Percentiles rank a stretch among this genome's conserved stretches.
phyloP scores from a whole-genome alignment of 2,797 vertebrate species.

The Acanthurus leucopareius region DNA sequence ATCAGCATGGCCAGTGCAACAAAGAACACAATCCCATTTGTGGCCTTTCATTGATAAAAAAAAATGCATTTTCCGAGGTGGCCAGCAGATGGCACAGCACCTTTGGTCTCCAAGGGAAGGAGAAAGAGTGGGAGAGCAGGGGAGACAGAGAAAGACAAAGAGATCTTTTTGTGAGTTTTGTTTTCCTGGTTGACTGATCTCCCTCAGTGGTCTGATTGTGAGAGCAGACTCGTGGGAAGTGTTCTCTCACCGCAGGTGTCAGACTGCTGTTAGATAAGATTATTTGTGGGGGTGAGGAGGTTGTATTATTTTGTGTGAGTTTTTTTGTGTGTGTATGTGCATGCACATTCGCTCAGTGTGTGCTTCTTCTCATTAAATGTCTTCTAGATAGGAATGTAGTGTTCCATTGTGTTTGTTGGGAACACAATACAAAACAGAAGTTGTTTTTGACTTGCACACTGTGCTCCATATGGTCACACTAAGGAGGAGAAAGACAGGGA shows the following conservation, averaged over 20 bases:
- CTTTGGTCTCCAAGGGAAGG: slow-evolving; percentile 68
- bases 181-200: slow-evolving; percentile 83
- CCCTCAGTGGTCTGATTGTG: slow-evolving; percentile 81
- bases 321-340: slow-evolving; percentile 3
- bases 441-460: slow-evolving; percentile 73
- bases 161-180: slow-evolving; percentile 75
- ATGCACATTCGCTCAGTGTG: slow-evolving; percentile 41
- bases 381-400: slow-evolving; percentile 56
- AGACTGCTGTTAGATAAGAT: slow-evolving; percentile 83
- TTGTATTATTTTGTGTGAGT: slow-evolving; percentile 57
- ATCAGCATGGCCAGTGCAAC: slow-evolving; percentile 17
- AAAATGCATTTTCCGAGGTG: slow-evolving; percentile 56
- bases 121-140: slow-evolving; percentile 25
- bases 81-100: slow-evolving; percentile 83
- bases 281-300: slow-evolving; percentile 79
- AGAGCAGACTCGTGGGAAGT: slow-evolving; percentile 79
- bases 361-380: slow-evolving; percentile 65
- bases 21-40: slow-evolving; percentile 10
- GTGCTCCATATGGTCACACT: slow-evolving; percentile 73
- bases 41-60: slow-evolving; percentile 22
- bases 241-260: slow-evolving; percentile 81
- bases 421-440: slow-evolving; percentile 58
- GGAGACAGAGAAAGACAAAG: slow-evolving; percentile 40
- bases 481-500: slow-evolving; percentile 51
- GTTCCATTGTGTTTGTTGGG: slow-evolving; percentile 63